Evolutionary conservation across 2,888 invertebrate species (phyloP), one percentile per base, ranked within the genome.

Genomic region (Petrolisthes manimaculis): DNA sequence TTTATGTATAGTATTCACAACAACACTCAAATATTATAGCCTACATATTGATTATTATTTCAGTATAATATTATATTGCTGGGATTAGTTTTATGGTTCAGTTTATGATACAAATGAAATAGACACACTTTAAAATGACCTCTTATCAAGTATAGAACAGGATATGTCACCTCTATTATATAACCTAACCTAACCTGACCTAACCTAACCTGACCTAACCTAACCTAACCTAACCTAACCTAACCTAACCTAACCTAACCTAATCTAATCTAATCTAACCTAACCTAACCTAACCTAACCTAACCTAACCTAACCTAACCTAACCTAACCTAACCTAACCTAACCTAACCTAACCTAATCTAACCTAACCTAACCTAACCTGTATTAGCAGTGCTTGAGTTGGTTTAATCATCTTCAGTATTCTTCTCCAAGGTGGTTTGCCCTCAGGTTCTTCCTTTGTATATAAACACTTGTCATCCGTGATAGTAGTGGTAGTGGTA

Each of bases 311-410:
- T 71, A 71, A 71, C 71, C 71, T 71, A 77, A 77, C 77, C 77
- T 77, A 77, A 77, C 77, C 77, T 77, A 77, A 77, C 77, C 77
- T 77, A 77, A 77, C 77, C 77, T 77, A 77, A 77, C 77, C 77
- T 77, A 77, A 77, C 77, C 77, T 77, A 77, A 77, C 77, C 37
- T 77, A 77, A 77, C 77, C 77, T 4, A 77, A 77, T 51, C 5
- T 9, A 14, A 14, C 37, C 21, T 51, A 77, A 51, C 5, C 37
- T 6, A 21, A 77, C 5, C 6, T 37, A 5, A 37, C 37, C 37
- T 37, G 37, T 37, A 37, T 37, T 37, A 37, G 37, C 2, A 37
- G 2, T 0, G 37, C 37, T 2, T 37, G 37, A 0, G 2, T 2
- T 2, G 37, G 24, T 37, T 51, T 12, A 1, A 9, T 37, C 51